These are phyloP conservation scores for Ethmia dodecea DNA, from an alignment of 2,888 invertebrate genomes.

Conservation along the genomic window DNA sequence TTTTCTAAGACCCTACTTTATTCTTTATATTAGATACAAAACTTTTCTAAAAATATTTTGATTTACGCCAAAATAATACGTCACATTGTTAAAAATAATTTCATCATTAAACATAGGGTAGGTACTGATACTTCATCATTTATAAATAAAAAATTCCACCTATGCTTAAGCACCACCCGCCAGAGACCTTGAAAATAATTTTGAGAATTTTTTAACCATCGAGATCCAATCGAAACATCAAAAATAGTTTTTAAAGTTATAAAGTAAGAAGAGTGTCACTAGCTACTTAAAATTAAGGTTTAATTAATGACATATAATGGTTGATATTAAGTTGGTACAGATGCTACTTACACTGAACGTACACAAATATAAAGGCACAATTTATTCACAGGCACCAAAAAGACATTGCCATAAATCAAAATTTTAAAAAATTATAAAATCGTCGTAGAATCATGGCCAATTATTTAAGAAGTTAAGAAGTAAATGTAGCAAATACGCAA, in stretches of 20 bases:
- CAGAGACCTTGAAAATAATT: constrained; percentile 35
- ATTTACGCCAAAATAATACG: constrained; percentile 65
- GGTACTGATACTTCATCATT: constrained; percentile 35
- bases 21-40: no score
- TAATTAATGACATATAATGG: constrained; percentile 1
- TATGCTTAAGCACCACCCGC: constrained; percentile 74
- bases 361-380: constrained; percentile 3
- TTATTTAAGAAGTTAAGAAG: no score
- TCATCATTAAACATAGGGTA: constrained; percentile 42
- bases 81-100: constrained; percentile 27
- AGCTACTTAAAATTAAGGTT: constrained; percentile 54
- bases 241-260: constrained; percentile 42
- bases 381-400: constrained; percentile 5
- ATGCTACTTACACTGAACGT: constrained; percentile 9
- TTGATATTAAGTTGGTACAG: background rate
- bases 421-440: no score
- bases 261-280: constrained; percentile 38
- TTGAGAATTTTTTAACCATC: background rate
- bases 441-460: no score
- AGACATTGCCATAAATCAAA: no score
- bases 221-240: constrained; percentile 29
- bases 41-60: constrained; percentile 21
- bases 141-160: constrained; percentile 35
- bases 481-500: no score
- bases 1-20: constrained; percentile 44